These are phyloP conservation scores for Siniperca obscura DNA, from an alignment of 2,797 vertebrate genomes.

Conservation along the genomic window DNA sequence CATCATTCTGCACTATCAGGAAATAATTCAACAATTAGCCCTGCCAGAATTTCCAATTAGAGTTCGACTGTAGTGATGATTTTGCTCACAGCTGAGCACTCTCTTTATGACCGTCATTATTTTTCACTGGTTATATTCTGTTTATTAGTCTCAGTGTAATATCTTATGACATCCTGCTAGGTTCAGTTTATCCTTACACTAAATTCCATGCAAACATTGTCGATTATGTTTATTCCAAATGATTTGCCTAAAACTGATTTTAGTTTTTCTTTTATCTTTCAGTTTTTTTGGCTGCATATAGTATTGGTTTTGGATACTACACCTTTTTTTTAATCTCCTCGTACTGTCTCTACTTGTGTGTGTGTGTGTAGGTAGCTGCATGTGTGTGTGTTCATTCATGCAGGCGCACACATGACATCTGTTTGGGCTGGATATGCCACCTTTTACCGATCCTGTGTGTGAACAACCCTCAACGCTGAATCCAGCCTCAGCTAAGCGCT, in stretches of 20 bases:
- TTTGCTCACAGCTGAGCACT: slow-evolving; percentile 26
- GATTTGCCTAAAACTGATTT: slow-evolving; percentile 14
- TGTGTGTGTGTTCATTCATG: slow-evolving; percentile 69
- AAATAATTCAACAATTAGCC: slow-evolving; percentile 49
- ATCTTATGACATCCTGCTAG: slow-evolving; percentile 7
- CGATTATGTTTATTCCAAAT: slow-evolving; percentile 22
- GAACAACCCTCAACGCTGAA: slow-evolving; percentile 42
- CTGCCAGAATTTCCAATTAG: slow-evolving; percentile 42
- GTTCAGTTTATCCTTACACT: slow-evolving; percentile 9
- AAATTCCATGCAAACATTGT: slow-evolving; percentile 25
- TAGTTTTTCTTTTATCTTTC: slow-evolving; percentile 12
- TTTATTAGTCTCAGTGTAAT: slow-evolving; percentile 28
- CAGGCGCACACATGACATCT: slow-evolving; percentile 73
- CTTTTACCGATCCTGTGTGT: slow-evolving; percentile 61
- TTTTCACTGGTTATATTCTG: slow-evolving; percentile 19
- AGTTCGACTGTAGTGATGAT: slow-evolving; percentile 7
- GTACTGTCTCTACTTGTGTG: slow-evolving; percentile 24
- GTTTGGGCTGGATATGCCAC: slow-evolving; percentile 78
- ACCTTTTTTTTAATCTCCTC: slow-evolving; percentile 50
- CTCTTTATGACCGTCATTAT: slow-evolving; percentile 17
- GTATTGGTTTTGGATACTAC: slow-evolving; percentile 56
- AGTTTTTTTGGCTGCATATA: slow-evolving; percentile 44
- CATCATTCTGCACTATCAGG: slow-evolving; percentile 45
- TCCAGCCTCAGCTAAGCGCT: slow-evolving; percentile 43
- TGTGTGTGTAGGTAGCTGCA: slow-evolving; percentile 25